Conservation (phyloP, 1,140 invertebrate species). For the Scaptodrosophila lebanonensis region DNA sequence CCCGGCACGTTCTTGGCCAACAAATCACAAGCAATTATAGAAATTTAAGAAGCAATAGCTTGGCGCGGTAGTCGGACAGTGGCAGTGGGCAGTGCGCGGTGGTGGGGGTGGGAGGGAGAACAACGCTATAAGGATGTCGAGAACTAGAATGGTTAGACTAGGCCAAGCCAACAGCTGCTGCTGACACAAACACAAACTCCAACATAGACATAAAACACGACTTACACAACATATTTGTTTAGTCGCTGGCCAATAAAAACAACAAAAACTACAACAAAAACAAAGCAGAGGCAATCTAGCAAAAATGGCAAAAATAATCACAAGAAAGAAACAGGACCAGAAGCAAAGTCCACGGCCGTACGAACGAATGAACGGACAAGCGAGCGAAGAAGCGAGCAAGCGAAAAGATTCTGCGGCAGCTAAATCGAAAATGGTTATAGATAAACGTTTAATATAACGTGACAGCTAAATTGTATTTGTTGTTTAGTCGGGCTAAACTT, state of each 20-base stretch:
- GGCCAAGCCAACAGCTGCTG: conserved; percentile 49
- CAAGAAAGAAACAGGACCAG: neutral
- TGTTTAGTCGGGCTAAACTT: neutral
- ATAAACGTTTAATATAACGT: conserved; percentile 69
- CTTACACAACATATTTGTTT: conserved; percentile 36
- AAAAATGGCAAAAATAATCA: neutral
- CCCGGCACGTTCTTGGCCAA: conserved; percentile 66
- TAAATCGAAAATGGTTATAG: conserved; percentile 69
- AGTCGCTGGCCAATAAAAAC: conserved; percentile 1
- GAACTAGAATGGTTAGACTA: no score
- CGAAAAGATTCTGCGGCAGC: no score
- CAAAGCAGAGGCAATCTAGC: neutral
- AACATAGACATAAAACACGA: conserved; percentile 30
- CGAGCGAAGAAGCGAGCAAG: no score
- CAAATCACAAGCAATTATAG: conserved; percentile 75
- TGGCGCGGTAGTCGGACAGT: conserved; percentile 14
- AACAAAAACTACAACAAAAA: no score
- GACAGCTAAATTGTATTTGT: conserved; percentile 32
- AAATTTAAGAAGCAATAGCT: conserved; percentile 70
- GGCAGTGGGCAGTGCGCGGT: no score
- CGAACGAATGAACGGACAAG: no score
- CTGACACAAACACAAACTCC: conserved; percentile 62
- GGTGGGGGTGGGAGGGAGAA: no score
- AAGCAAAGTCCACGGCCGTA: no score
- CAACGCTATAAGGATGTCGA: no score